These are phyloP conservation scores for Corythornis madagascariensis DNA, from an alignment of 2,113 vertebrate genomes.

Conservation along the genomic window DNA sequence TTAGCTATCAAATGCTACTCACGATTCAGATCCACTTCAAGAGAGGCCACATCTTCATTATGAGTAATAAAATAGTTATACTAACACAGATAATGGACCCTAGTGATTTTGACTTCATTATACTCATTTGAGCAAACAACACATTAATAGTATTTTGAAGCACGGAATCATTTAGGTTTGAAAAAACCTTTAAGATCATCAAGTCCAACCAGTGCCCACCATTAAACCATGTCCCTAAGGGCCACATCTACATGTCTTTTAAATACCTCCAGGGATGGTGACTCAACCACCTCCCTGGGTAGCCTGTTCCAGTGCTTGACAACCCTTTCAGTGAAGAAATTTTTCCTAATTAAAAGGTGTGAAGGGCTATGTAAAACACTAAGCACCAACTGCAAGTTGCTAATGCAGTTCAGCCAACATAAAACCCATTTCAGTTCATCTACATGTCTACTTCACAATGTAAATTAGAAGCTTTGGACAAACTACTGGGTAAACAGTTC, in stretches of 20 bases:
- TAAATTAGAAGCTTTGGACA: not conserved
- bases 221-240: not conserved
- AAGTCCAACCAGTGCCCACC: not conserved
- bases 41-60: not conserved
- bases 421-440: not conserved
- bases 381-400: not conserved
- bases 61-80: not conserved
- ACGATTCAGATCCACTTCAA: not conserved
- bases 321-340: not conserved
- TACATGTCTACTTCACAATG: not conserved
- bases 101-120: not conserved
- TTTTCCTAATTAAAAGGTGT: not conserved
- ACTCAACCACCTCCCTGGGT: not conserved
- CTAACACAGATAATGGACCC: not conserved
- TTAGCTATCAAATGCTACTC: not conserved
- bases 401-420: not conserved
- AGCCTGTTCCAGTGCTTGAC: not conserved
- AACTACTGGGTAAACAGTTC: not conserved
- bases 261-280: not conserved
- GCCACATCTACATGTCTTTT: not conserved
- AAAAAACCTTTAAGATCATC: not conserved
- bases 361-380: not conserved
- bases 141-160: not conserved
- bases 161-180: not conserved
- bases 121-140: not conserved